Evolutionary conservation across 2,888 invertebrate species (phyloP), one percentile per base, ranked within the genome.

Genomic region (Brachypalpus laphriformis): DNA sequence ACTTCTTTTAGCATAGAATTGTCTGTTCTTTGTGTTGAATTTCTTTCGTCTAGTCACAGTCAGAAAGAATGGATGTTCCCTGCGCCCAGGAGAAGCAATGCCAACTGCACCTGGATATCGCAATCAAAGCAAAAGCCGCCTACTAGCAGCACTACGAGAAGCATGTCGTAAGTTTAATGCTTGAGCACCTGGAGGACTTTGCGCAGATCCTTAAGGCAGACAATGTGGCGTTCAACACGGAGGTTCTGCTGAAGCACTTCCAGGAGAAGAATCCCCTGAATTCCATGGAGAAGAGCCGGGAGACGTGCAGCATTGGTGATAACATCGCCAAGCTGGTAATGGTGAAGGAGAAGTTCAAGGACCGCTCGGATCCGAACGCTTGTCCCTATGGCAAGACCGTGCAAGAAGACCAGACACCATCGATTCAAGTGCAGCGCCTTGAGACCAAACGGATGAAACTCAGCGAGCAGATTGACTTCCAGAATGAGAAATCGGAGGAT

Each of bases 121-220:
- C 87, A 7, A 76, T 87, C 70, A 68, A 71, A 37, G 83, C 87
- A 42, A 87, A 87, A 51, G 65, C 59, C n/a, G 85, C 87, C n/a
- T 89, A 89, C 75, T 37, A 80, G 9, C 51, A 82, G 0, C 45
- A 81, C n/a, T 89, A 88, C 81, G 59, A 56, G 51, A 80, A 86
- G 85, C 87, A 89, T 59, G 87, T 87, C 45, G 81, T 82, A 0
- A 83, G 87, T 75, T 87, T 89, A 87, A 89, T 89, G 89, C 45
- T 80, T 20, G 85, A 80, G 1, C 88, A 88, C 49, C 87, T 89
- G 49, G 87, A 88, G 18, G 87, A 87, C 2, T 88, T 89, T 28
- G 75, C 87, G 0, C 77, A 83, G n/a, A 71, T 87, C 3, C 68
- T 89, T 1, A 51, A 82, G 49, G 75, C 82, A 1, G 88, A 89